Base-by-base conservation (phyloP, 2,113 vertebrate species). In the Erpornis zantholeuca region DNA sequence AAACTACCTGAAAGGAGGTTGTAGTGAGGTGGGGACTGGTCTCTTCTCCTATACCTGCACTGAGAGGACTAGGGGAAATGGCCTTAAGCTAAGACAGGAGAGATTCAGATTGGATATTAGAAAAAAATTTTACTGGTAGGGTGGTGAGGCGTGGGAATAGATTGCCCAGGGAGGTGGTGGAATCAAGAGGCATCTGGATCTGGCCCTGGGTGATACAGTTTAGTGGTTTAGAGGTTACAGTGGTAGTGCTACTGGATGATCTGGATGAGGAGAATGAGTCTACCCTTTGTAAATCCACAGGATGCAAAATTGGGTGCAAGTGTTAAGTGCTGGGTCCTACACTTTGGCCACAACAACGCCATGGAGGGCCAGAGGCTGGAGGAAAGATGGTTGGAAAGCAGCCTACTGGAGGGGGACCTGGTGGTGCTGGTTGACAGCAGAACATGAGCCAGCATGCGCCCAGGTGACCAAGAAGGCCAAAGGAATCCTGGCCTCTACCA, bases 291-390 rank as follows among this genome's bases (percentile, higher is more conserved):
- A 59, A 50, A 81, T 50, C 11, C 27, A 38, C 8, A 42, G 33
- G 15, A 59, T 18, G 28, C 0, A 1, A 44, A 59, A 18, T 0
- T 28, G 19, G 7, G 15, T 66, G 25, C 0, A 0, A 52, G 9
- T n/a, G 11, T 10, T 52, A 7, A 10, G 22, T 33, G 33, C 27
- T 13, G 27, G 6, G 14, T 57, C 18, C 27, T 44, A 33, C 25
- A 11, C 44, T 36, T 65, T 20, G 36, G 27, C 60, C 7, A 20
- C 68, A 81, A 59, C 18, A 33, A 36, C 8, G 22, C 36, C 27
- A 33, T 10, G 17, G 27, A 23, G 35, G 33, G 27, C 18, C 28
- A 23, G 18, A 33, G 18, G 31, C 22, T 44, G 12, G 15, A 8
- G 18, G 44, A 44, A 33, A 33, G 15, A 33, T 52, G 27, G 12